Evolutionary conservation across 1,140 invertebrate genomes (phyloP).

Genomic region (Teleopsis dalmanni): DNA sequence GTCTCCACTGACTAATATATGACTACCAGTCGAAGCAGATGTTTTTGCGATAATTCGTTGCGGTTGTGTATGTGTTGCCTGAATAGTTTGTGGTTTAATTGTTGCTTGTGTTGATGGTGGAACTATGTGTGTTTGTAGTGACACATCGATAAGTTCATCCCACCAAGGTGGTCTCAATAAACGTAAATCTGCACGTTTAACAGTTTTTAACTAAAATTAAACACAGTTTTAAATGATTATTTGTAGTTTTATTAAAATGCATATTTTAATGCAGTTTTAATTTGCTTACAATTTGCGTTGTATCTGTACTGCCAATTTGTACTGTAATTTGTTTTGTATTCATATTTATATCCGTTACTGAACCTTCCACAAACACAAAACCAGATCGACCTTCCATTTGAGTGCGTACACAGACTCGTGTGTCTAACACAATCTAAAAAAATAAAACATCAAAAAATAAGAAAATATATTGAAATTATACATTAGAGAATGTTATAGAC

Average conservation of each 20-base stretch:
- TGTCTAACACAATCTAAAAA: conserved; percentile 46
- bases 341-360: conserved; percentile 65
- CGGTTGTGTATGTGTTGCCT: background rate
- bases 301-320: conserved; percentile 49
- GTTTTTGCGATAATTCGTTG: background rate
- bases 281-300: conserved; percentile 12
- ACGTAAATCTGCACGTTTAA: conserved; percentile 72
- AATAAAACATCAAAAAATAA: background rate
- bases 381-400: conserved; percentile 37
- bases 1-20: background rate
- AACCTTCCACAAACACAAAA: conserved; percentile 74
- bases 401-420: conserved; percentile 48
- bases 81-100: background rate
- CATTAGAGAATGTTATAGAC: background rate
- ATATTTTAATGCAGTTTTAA: background rate
- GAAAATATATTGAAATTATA: background rate
- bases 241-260: background rate
- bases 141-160: conserved; percentile 78
- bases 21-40: too few species aligned
- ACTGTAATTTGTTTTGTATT: conserved; percentile 70
- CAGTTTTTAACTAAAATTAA: conserved; percentile 13
- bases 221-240: conserved; percentile 1
- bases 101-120: conserved; percentile 6
- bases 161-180: conserved; percentile 88
- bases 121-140: conserved; percentile 16